Conservation (phyloP, 2,888 invertebrate species). For the Epinotia ramella region DNA sequence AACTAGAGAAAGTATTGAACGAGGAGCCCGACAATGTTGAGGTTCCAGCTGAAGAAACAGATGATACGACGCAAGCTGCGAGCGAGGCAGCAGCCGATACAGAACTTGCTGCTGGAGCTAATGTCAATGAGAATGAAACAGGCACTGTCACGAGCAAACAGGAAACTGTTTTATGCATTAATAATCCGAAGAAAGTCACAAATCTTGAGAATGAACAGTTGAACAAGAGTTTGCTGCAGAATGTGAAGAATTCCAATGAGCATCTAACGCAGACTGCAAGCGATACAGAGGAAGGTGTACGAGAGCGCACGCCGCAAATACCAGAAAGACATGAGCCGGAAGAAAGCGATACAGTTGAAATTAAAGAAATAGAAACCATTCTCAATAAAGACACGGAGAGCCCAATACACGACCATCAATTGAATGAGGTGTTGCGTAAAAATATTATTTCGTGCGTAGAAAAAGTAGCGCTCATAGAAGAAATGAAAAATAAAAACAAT, state of each 20-base stretch:
- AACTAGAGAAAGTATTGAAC: conserved; percentile 85
- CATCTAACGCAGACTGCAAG: conserved; percentile 51
- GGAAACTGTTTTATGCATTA: conserved; percentile 59
- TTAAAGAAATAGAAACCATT: conserved; percentile 60
- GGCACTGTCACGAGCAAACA: conserved; percentile 60
- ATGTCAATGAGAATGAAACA: conserved; percentile 56
- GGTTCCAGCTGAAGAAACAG: conserved; percentile 65
- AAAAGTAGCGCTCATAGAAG: conserved; percentile 77
- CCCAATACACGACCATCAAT: conserved; percentile 65
- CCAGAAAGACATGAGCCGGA: conserved; percentile 43
- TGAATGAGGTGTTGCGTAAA: conserved; percentile 72
- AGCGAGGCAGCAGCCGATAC: conserved; percentile 48
- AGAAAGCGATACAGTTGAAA: conserved; percentile 51
- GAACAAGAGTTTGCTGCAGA: conserved; percentile 72
- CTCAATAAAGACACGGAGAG: conserved; percentile 53
- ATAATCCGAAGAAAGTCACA: conserved; percentile 75
- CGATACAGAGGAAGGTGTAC: conserved; percentile 50
- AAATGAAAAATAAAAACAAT: conserved; percentile 72
- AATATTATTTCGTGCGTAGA: conserved; percentile 79
- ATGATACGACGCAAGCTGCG: conserved; percentile 49
- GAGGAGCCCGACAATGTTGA: conserved; percentile 73
- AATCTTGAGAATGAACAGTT: conserved; percentile 81
- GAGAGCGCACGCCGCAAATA: conserved; percentile 44
- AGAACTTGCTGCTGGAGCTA: conserved; percentile 50
- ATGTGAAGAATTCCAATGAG: conserved; percentile 60